Evolutionary conservation across 1,140 invertebrate genomes (phyloP), one percentile per base, ranked within the genome.

Genomic region (Oedothorax gibbosus): DNA sequence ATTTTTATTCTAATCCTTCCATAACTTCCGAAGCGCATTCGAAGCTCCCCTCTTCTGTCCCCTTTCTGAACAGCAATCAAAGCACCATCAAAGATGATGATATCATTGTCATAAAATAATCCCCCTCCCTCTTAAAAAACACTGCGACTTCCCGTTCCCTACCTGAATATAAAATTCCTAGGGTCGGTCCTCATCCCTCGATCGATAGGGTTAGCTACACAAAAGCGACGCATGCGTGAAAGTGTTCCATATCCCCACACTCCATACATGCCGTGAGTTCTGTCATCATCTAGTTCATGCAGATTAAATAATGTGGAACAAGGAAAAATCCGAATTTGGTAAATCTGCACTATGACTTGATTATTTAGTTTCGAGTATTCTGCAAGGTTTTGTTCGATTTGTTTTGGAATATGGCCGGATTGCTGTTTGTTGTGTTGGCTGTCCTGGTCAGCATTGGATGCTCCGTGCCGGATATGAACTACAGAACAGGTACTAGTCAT

Each of bases 381-480:
- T 56, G 54, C 18, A 57, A 7, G 7, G 21, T 57, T 35, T 56
- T 56, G 7, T 2, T 20, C 11, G 18, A 62, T 15, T 18, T 18
- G 57, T 15, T 49, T 9, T 57, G 54, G 18, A 75, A 35, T 53
- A n/a, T 75, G 21, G 51, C 35, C 69, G n/a, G 56, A 60, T 0
- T 75, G 2, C 56, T 73, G 10, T 79, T 12, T 12, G 53, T 82
- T 35, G 35, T 82, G 50, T 53, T 73, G 11, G 14, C 18, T 10
- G 10, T 15, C n/a, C 6, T 82, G 0, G n/a, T 51, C 14, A 71
- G 15, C 14, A 15, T 50, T 6, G 80, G 69, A 57, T 56, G 51
- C n/a, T 51, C 68, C 2, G 80, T 82, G 20, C 80, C 80, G n/a
- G 80, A 73, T 82, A 82, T 82, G 35, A 73, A 21, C 69, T 60